Percentiles rank a stretch among this genome's conserved stretches.
Conservation (phyloP, 2,113 vertebrate genomes). For the Aegithalos caudatus region DNA sequence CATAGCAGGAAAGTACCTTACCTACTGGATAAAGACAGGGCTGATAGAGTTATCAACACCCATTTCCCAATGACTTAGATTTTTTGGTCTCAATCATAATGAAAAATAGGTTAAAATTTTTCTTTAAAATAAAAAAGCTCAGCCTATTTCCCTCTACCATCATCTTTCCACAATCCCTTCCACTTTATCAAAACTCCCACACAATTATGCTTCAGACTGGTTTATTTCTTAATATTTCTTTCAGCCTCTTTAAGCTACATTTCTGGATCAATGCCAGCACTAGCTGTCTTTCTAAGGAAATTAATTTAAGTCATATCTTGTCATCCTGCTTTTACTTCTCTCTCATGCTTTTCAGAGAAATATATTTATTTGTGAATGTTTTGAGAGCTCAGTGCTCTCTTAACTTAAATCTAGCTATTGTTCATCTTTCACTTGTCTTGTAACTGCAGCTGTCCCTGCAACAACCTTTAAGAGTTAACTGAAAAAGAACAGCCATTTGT, state of each 20-base stretch:
- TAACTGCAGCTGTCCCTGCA: neutral
- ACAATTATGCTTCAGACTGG: neutral
- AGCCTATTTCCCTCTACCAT: neutral
- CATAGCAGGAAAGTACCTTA: neutral
- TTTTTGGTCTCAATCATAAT: neutral
- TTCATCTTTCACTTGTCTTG: neutral
- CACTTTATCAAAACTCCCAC: neutral
- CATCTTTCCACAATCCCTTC: neutral
- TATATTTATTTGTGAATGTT: neutral
- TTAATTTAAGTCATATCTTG: neutral
- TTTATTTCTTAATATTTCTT: conserved; percentile 8
- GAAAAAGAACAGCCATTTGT: neutral
- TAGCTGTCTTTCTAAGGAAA: neutral
- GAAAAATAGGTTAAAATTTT: neutral
- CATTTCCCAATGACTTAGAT: neutral
- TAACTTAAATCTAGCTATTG: neutral
- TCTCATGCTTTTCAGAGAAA: neutral
- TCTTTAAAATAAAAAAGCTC: neutral
- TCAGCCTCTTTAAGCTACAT: neutral
- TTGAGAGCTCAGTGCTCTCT: neutral
- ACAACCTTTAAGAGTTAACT: neutral
- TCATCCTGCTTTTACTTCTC: neutral
- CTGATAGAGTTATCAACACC: neutral
- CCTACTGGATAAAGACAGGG: neutral
- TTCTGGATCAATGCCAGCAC: neutral